Conservation (phyloP, 2,113 vertebrate species). For the Neogale vison region DNA sequence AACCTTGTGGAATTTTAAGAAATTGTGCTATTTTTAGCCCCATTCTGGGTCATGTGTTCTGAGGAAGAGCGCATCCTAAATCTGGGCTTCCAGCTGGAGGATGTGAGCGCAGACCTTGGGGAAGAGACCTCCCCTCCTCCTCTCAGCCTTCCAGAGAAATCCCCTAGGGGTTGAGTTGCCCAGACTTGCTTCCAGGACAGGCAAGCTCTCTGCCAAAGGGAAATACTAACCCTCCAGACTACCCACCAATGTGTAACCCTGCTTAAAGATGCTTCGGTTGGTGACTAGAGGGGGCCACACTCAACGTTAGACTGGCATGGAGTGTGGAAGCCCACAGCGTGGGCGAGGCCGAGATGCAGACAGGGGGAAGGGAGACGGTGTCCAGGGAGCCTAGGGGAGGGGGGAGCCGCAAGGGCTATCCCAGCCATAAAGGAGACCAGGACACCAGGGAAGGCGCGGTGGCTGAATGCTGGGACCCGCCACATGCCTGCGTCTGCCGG, state of each 20-base stretch:
- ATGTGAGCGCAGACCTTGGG: not conserved
- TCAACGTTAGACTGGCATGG: accelerated
- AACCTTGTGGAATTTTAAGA: not conserved
- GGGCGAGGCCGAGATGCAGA: not conserved
- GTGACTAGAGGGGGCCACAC: not conserved
- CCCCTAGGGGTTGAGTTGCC: not conserved
- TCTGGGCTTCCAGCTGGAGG: not conserved
- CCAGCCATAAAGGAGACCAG: not conserved
- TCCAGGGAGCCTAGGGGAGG: not conserved
- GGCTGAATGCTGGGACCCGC: no score
- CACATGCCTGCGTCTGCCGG: accelerated
- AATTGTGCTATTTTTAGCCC: not conserved
- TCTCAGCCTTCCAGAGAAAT: not conserved
- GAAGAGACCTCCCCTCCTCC: not conserved
- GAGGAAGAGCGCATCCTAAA: not conserved
- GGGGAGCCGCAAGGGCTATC: not conserved
- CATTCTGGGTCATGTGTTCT: not conserved
- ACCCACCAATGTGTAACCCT: accelerated
- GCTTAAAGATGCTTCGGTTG: not conserved
- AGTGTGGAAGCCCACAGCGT: not conserved
- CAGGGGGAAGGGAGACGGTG: not conserved
- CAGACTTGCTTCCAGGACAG: not conserved
- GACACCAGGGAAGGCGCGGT: accelerated
- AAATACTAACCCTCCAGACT: not conserved
- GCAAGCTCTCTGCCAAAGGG: not conserved